Conservation (phyloP, 2,888 invertebrate genomes). For the Acronicta alni region DNA sequence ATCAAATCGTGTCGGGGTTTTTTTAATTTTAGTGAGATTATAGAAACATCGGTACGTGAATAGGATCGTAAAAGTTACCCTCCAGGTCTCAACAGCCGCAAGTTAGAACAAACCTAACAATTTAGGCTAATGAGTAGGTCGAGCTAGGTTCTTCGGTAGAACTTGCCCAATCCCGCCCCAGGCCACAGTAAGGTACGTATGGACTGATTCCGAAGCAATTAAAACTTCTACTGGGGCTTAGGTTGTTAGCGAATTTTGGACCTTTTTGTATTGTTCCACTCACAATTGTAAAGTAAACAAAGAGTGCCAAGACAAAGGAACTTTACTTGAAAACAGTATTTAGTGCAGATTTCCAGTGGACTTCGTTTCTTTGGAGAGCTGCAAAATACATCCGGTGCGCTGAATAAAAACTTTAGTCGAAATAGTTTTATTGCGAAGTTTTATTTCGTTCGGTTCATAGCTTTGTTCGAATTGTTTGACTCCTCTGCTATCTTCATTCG, state of each 20-base stretch:
- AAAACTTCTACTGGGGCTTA: slow-evolving; percentile 79
- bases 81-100: slow-evolving; percentile 20
- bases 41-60: slow-evolving; percentile 1
- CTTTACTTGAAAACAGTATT: slow-evolving; percentile 79
- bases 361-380: slow-evolving; percentile 66
- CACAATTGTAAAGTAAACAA: slow-evolving; percentile 82
- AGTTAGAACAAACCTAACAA: slow-evolving; percentile 50
- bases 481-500: slow-evolving; percentile 38
- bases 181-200: slow-evolving; percentile 50
- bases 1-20: too few relatives aligned
- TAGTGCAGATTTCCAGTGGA: slow-evolving; percentile 77
- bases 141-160: slow-evolving; percentile 55
- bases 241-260: slow-evolving; percentile 80
- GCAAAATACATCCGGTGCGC: slow-evolving; percentile 69
- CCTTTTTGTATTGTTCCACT: slow-evolving; percentile 81
- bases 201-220: slow-evolving; percentile 82
- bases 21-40: too few relatives aligned
- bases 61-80: slow-evolving; percentile 13
- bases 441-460: slow-evolving; percentile 62
- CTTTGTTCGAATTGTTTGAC: slow-evolving; percentile 49
- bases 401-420: slow-evolving; percentile 70
- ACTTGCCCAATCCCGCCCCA: slow-evolving; percentile 39
- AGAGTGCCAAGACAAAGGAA: slow-evolving; percentile 79
- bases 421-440: slow-evolving; percentile 68
- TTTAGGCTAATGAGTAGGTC: slow-evolving; percentile 69